Evolutionary conservation across 2,113 vertebrate species (phyloP), one percentile per base, ranked within the genome.

Genomic region (Halcyon malimbica): DNA sequence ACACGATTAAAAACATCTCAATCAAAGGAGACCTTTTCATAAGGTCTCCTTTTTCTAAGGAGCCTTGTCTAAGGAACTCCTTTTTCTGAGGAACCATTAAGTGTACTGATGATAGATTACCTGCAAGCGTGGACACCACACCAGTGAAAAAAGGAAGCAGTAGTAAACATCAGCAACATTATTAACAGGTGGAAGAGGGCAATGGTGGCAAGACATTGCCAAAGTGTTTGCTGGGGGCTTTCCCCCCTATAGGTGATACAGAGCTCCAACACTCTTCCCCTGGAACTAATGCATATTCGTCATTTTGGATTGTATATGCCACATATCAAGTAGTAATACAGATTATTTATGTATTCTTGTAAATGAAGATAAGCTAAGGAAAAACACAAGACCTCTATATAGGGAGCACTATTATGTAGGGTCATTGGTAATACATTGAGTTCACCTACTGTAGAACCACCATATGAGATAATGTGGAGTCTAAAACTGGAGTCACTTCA

Each of bases 381-480:
- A 82, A 62, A 77, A 44, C 3, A 17, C 6, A 11, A 39, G 29
- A 59, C 23, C 56, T 67, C 35, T 37, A 26, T 6, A 35, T 0
- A 60, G 25, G 21, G 12, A 96, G 46, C 26, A 60, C 14, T 46
- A 59, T 93, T 48, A 60, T 10, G 18, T 0, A 48, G 25, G 35
- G 13, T 54, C 64, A 65, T 12, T 20, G 6, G 29, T 39, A 75
- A 41, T 0, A 19, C 39, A 76, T 12, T 51, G 48, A 59, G 19
- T 60, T 50, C n/a, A 64, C 2, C 42, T 50, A 21, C 24, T 53
- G 29, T 62, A 70, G 84, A 88, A 67, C 16, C 42, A 70, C 53
- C 11, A 12, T 0, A 31, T 13, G 26, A 57, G 26, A 35, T 26
- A 84, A 57, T 0, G 1, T 3, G 15, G 20, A 84, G 25, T 35